Percentiles rank a stretch among this genome's conserved stretches.
phyloP scores from a whole-genome alignment of 2,113 vertebrate genomes.

The Globicephala melas region DNA sequence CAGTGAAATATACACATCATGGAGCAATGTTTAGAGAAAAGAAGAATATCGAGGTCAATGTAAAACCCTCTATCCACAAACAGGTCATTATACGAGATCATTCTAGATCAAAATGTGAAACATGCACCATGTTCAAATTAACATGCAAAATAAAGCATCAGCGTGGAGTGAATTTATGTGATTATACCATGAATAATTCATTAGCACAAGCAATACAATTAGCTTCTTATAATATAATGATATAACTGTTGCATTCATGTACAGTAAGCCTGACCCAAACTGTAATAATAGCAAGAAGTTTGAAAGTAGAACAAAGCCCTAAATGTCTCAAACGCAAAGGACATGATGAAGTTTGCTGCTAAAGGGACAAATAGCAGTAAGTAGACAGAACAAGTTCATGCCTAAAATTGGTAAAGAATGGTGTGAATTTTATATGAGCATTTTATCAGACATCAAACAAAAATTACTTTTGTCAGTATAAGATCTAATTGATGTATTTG shows the following conservation, averaged over 20 bases:
- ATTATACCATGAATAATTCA: constrained; percentile 82
- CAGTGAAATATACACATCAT: constrained; percentile 59
- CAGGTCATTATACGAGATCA: constrained; percentile 77
- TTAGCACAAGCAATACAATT: constrained; percentile 80
- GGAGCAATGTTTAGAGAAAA: constrained; percentile 46
- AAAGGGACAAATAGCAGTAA: constrained; percentile 56
- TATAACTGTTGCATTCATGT: constrained; percentile 66
- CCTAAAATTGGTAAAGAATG: constrained; percentile 50
- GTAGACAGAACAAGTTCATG: constrained; percentile 49
- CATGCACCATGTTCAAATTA: constrained; percentile 77
- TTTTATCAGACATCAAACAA: background rate
- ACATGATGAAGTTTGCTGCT: constrained; percentile 53
- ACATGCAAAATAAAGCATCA: constrained; percentile 81
- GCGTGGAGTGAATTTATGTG: constrained; percentile 75
- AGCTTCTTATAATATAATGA: constrained; percentile 70
- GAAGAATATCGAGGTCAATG: constrained; percentile 63
- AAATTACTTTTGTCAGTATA: background rate
- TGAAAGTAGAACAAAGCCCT: constrained; percentile 72
- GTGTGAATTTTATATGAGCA: background rate
- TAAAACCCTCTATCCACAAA: constrained; percentile 41
- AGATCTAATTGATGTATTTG: background rate
- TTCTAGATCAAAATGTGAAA: constrained; percentile 80
- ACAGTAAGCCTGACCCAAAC: constrained; percentile 68
- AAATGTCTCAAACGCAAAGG: constrained; percentile 50
- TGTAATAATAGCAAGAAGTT: constrained; percentile 62